Evolutionary conservation across 2,888 invertebrate species (phyloP).

Genomic region (Mechanitis messenoides): DNA sequence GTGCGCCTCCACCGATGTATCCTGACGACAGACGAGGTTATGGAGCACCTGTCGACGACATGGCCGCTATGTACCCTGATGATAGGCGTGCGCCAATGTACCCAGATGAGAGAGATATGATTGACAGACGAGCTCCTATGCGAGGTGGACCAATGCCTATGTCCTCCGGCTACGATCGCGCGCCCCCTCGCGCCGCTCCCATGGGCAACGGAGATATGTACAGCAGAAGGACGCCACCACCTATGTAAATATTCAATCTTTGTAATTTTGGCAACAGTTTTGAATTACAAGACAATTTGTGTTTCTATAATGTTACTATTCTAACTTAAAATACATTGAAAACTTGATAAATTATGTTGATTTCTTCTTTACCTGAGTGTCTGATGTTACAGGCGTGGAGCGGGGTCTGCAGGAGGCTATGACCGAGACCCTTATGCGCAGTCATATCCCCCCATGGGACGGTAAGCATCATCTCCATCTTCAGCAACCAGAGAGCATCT

Average conservation of each 20-base stretch:
- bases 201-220: slow-evolving; percentile 70
- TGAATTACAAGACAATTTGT: too few relatives aligned
- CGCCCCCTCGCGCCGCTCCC: slow-evolving; percentile 49
- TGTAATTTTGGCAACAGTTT: not conserved
- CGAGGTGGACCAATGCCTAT: slow-evolving; percentile 45
- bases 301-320: too few relatives aligned
- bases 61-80: slow-evolving; percentile 42
- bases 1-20: slow-evolving; percentile 52
- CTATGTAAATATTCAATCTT: slow-evolving; percentile 47
- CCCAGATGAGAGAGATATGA: slow-evolving; percentile 56
- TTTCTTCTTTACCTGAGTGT: too few relatives aligned
- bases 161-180: slow-evolving; percentile 52
- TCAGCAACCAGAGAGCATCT: slow-evolving; percentile 27
- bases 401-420: slow-evolving; percentile 59
- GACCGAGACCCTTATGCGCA: slow-evolving; percentile 70
- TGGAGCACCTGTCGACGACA: slow-evolving; percentile 36
- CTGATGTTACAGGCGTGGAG: slow-evolving; percentile 55
- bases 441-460: slow-evolving; percentile 70
- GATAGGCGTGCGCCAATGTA: slow-evolving; percentile 58
- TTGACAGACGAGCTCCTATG: slow-evolving; percentile 56
- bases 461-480: slow-evolving; percentile 48
- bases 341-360: too few relatives aligned
- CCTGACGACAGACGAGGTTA: slow-evolving; percentile 46
- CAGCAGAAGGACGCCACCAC: slow-evolving; percentile 62
- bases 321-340: too few relatives aligned